A percentile compares a stretch with the other conserved stretches of the same genome.
Conservation (phyloP, 2,113 vertebrate species). For the Xiphorhynchus elegans region DNA sequence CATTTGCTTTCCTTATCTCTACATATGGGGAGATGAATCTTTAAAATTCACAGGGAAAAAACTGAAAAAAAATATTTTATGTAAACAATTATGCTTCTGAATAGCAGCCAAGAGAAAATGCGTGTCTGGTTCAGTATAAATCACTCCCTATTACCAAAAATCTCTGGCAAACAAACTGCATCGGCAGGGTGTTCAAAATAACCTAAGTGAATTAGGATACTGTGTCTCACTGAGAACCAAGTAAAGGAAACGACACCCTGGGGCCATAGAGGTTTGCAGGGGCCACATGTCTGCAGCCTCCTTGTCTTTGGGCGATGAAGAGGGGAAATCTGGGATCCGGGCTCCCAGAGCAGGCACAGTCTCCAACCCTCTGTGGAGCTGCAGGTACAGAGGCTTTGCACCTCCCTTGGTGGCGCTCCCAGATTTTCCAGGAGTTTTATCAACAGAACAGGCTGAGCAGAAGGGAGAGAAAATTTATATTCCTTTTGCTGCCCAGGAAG, state of each 20-base stretch:
- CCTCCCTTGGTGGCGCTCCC: not conserved
- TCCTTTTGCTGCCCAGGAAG: not conserved
- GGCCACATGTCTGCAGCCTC: not conserved
- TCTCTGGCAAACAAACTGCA: not conserved
- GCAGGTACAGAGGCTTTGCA: not conserved
- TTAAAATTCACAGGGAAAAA: not conserved
- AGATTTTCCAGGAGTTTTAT: rapidly evolving
- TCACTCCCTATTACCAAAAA: not conserved
- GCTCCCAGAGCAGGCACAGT: not conserved
- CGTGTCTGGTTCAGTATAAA: not conserved
- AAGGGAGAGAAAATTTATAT: not conserved
- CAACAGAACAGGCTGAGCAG: not conserved
- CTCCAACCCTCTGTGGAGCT: rapidly evolving
- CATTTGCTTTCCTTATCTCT: not conserved
- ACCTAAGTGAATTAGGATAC: not conserved
- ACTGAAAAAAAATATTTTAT: not conserved
- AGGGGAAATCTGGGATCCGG: not conserved
- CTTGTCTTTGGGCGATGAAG: not conserved
- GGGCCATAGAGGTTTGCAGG: not conserved
- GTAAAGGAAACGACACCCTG: not conserved
- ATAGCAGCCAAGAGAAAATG: slow-evolving; percentile 12
- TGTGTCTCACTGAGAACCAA: not conserved
- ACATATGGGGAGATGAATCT: not conserved
- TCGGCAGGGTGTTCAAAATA: not conserved
- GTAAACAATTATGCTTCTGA: slow-evolving; percentile 18